A percentile compares a stretch with the other conserved stretches of the same genome.
Evolutionary conservation across 2,113 vertebrate genomes (phyloP).

Genomic region (Numenius arquata): DNA sequence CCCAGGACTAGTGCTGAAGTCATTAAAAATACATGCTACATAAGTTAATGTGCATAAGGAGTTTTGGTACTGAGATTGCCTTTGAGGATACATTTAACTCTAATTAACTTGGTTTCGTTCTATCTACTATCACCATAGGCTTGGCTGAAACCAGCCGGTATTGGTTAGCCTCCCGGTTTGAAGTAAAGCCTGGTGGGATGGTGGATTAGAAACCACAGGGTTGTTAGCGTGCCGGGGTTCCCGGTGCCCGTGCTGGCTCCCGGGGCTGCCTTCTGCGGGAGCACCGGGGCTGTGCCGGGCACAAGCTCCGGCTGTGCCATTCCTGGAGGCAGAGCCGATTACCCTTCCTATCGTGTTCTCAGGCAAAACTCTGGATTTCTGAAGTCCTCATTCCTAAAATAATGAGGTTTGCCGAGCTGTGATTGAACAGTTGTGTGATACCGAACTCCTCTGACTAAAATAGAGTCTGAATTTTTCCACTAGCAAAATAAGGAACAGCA

Average conservation of each 20-base stretch:
- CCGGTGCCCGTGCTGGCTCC: not conserved
- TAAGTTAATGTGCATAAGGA: slow-evolving; percentile 48
- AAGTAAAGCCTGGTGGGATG: not conserved
- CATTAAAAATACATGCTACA: slow-evolving; percentile 40
- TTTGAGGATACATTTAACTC: slow-evolving; percentile 45
- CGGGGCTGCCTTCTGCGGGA: not conserved
- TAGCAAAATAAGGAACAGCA: not conserved
- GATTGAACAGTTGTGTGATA: not conserved
- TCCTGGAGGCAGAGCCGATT: not conserved
- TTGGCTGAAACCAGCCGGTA: slow-evolving; percentile 5
- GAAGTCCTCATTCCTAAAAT: not conserved
- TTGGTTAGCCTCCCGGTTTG: not conserved
- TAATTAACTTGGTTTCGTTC: slow-evolving; percentile 69
- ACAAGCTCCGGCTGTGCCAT: not conserved
- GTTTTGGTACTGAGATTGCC: slow-evolving; percentile 67
- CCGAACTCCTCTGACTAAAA: not conserved
- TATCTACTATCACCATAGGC: slow-evolving; percentile 43
- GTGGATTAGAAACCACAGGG: not conserved
- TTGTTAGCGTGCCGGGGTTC: not conserved
- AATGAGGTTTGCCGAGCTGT: not conserved
- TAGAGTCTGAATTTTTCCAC: not conserved
- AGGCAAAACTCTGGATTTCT: not conserved
- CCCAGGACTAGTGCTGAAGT: slow-evolving; percentile 37
- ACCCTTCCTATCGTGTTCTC: rapidly evolving
- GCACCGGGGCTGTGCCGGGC: not conserved